phyloP scores from a whole-genome alignment of 2,113 vertebrate genomes.

The Ploceus nigricollis region DNA sequence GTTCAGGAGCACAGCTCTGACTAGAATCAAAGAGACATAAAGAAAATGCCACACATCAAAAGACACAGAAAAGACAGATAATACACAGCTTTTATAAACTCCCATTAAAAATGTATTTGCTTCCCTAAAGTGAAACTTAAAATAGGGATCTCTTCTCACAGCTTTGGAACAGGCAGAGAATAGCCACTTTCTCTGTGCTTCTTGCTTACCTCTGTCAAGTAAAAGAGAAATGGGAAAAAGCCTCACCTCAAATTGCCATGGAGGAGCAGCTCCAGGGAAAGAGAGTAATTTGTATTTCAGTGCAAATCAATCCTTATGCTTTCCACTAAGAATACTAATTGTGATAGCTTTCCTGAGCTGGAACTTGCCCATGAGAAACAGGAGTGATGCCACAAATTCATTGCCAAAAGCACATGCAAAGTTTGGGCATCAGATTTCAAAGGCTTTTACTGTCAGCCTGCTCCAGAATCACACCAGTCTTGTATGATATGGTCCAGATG shows the following conservation, averaged over 20 bases:
- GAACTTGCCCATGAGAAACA: not conserved
- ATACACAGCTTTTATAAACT: not conserved
- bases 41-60: not conserved
- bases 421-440: not conserved
- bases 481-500: not conserved
- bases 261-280: not conserved
- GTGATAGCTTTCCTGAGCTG: not conserved
- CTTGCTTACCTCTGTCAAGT: not conserved
- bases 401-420: not conserved
- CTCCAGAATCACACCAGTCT: not conserved
- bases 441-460: not conserved
- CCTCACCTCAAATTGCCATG: not conserved
- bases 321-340: conserved; percentile 13
- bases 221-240: not conserved
- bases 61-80: not conserved
- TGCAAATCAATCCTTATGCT: not conserved
- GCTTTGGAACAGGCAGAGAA: not conserved
- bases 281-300: not conserved
- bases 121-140: not conserved
- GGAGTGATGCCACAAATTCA: not conserved
- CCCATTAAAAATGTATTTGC: not conserved
- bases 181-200: not conserved
- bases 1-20: not conserved
- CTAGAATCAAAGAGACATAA: not conserved
- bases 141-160: not conserved